Percentiles rank a stretch among this genome's conserved stretches.
These are phyloP conservation scores for Orthonevra nobilis DNA, from an alignment of 2,888 invertebrate genomes.

Conservation along the genomic window DNA sequence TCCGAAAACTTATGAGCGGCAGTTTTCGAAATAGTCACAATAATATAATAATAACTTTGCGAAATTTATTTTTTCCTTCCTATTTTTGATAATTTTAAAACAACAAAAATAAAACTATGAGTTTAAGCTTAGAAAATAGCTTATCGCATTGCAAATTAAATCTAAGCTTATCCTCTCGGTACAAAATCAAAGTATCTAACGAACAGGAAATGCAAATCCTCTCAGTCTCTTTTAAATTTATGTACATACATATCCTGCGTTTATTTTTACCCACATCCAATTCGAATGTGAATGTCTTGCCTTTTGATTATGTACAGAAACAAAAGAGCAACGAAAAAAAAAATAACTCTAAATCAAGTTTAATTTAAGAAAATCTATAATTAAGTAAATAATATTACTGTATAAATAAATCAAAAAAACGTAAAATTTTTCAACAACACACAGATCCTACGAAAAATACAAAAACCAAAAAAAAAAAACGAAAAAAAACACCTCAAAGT, in stretches of 20 bases:
- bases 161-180: no score
- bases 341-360: conserved; percentile 34
- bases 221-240: conserved; percentile 32
- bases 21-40: no score
- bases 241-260: conserved; percentile 31
- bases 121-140: no score
- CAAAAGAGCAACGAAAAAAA: conserved; percentile 16
- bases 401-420: conserved; percentile 40
- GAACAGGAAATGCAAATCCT: conserved; percentile 54
- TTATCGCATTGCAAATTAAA: no score
- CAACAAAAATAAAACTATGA: no score
- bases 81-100: no score
- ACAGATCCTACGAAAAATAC: conserved; percentile 16
- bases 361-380: conserved; percentile 70
- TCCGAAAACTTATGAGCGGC: no score
- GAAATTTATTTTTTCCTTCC: no score
- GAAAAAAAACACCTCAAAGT: conserved; percentile 30
- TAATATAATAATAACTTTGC: no score
- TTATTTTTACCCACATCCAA: conserved; percentile 27
- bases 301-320: conserved; percentile 30
- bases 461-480: background rate
- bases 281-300: conserved; percentile 15
- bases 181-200: no score
- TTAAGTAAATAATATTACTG: conserved; percentile 69
- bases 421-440: conserved; percentile 17